Evolutionary conservation across 2,113 vertebrate genomes (phyloP), one percentile per base, ranked within the genome.

Genomic region (Hippocampus guttulatus): DNA sequence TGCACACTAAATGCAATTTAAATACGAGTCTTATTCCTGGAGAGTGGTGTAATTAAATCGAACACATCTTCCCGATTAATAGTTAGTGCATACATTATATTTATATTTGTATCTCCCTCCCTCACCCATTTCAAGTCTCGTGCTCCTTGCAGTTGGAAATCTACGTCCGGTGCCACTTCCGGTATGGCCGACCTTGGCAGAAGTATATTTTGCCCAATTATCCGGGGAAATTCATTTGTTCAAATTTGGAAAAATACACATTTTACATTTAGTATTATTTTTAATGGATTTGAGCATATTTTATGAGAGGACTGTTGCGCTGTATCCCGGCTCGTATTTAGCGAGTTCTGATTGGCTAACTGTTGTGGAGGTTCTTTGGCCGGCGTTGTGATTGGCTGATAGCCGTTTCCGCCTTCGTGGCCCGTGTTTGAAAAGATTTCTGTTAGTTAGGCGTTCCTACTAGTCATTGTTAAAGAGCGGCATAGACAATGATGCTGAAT

Each of bases 381-480:
- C 58, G 2, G 2, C 21, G 47, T 51, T 77, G 57, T 81, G 76
- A 88, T 91, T 89, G 88, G 89, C 58, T 40, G 0, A n/a, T 1
- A 0, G 1, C 1, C 0, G 4, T 43, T 88, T 90, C 86, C 88
- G 77, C 80, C 70, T 23, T 5, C 58, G 52, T 51, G 2, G 78
- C 68, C 67, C 49, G 38, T 14, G 57, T 89, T 91, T 91, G 61
- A 89, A 90, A 87, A 81, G 15, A 67, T 7, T 85, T 86, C 75
- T 11, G 80, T 77, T 80, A 25, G 2, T 43, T 0, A 1, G 8
- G 2, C 8, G 38, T 7, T 1, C 3, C 11, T n/a, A 0, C 1
- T 15, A 79, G 82, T 69, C 72, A 77, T 87, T 85, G 73, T 82
- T 86, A 74, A 80, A 85, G 68, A 10, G 25, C 55, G 15, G 6